Evolutionary conservation across 2,888 invertebrate species (phyloP), one percentile per base, ranked within the genome.

Genomic region (Agrotis clavis): DNA sequence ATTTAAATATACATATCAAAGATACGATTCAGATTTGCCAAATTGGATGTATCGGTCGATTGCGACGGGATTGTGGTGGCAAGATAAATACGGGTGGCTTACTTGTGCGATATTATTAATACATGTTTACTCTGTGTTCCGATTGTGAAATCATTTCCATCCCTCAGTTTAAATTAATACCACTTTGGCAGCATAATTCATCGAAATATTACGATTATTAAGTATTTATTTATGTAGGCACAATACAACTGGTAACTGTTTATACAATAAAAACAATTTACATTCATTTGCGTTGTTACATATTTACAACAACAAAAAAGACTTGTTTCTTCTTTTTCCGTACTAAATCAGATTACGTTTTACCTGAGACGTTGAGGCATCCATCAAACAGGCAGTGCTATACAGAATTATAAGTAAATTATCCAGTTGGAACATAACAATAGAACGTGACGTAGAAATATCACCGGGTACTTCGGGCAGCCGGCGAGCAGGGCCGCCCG

Each of bases 381-480:
- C 78, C 68, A 82, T 79, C 78, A 82, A 77, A 69, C 54, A 16
- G 61, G 54, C 71, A 74, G 67, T 79, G 59, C 69, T 79, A 64
- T 73, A 83, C 53, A 65, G 81, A 73, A 81, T 83, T 84, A 86
- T 82, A 83, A 87, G 84, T 87, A 86, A 89, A 89, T 88, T 87
- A 89, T 87, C 84, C 82, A 77, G 81, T 83, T 69, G 73, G 79
- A 77, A 77, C 79, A 82, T 83, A 87, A 90, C 88, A 90, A 89
- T 89, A 86, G 89, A 82, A 90, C 84, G 85, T 91, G 91, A 92
- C 90, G 88, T 84, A 90, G 90, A 92, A 92, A 92, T 92, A 92
- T 92, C 89, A 88, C 89, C 84, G 80, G 81, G 54, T 77, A 79
- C 89, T 88, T 89, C 84, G 81, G 81, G 54, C 78, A 78, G 78